Evolutionary conservation across 2,888 invertebrate genomes (phyloP).

Genomic region (Mellilla xanthometata): DNA sequence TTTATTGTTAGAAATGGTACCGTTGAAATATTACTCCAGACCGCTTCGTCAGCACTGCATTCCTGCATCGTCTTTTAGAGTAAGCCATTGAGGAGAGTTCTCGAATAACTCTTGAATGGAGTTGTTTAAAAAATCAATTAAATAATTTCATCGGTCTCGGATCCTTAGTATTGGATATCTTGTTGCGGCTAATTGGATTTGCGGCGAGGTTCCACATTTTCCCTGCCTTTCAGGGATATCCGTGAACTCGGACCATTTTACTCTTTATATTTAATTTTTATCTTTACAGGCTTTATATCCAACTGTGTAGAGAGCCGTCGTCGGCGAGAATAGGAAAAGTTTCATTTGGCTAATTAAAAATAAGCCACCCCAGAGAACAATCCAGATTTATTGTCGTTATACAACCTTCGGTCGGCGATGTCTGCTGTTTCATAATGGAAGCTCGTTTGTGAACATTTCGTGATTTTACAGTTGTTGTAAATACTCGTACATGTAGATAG

Average conservation of each 20-base stretch:
- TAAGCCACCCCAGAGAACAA: slow-evolving; percentile 64
- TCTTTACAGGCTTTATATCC: slow-evolving; percentile 39
- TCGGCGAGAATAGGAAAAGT: slow-evolving; percentile 70
- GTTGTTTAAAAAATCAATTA: slow-evolving; percentile 50
- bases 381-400: slow-evolving; percentile 67
- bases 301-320: slow-evolving; percentile 46
- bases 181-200: slow-evolving; percentile 68
- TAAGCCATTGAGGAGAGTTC: slow-evolving; percentile 24
- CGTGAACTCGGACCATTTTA: slow-evolving; percentile 37
- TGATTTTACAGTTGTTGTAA: slow-evolving; percentile 33
- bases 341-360: slow-evolving; percentile 79
- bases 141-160: slow-evolving; percentile 53
- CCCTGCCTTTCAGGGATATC: slow-evolving; percentile 46
- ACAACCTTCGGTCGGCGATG: slow-evolving; percentile 52
- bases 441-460: slow-evolving; percentile 55
- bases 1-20: slow-evolving; percentile 66
- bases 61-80: slow-evolving; percentile 36
- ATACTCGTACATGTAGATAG: too few species aligned
- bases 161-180: slow-evolving; percentile 59
- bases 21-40: slow-evolving; percentile 60
- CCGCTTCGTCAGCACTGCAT: slow-evolving; percentile 34
- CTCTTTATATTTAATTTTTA: slow-evolving; percentile 67
- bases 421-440: slow-evolving; percentile 57
- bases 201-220: slow-evolving; percentile 59
- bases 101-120: slow-evolving; percentile 25